Conservation (phyloP, 2,113 vertebrate genomes). For the Illadopsis cleaveri region DNA sequence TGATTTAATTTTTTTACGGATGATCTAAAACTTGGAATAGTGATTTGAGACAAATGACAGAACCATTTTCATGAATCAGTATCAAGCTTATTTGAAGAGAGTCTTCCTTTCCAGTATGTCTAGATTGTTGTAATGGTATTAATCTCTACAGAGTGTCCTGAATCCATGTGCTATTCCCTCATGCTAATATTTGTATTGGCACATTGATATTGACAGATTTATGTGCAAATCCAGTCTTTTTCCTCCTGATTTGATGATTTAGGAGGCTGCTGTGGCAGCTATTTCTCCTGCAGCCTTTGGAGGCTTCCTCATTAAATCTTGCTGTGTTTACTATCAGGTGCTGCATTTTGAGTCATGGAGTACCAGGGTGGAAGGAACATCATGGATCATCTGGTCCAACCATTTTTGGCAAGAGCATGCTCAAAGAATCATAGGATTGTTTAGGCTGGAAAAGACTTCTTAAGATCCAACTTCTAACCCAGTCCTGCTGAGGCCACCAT, state of each 20-base stretch:
- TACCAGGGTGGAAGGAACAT: neutral
- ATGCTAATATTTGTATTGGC: neutral
- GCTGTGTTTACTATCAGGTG: neutral
- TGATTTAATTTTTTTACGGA: neutral
- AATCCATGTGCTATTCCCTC: neutral
- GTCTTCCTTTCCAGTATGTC: neutral
- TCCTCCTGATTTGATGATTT: neutral
- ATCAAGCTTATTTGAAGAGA: neutral
- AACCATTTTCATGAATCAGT: neutral
- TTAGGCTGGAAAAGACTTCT: neutral
- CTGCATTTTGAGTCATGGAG: neutral
- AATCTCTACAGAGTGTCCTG: neutral
- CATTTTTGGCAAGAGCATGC: neutral
- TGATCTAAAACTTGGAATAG: neutral
- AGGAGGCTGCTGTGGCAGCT: neutral
- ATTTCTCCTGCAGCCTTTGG: neutral
- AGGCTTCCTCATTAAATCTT: neutral
- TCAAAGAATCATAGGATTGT: neutral
- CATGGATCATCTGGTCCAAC: neutral
- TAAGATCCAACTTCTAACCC: neutral
- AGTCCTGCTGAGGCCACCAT: neutral
- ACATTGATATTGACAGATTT: neutral
- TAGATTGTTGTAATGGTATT: neutral
- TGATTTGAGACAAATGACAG: neutral
- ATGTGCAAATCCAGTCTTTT: constrained; percentile 1